Evolutionary conservation across 2,888 invertebrate genomes (phyloP), one percentile per base, ranked within the genome.

Genomic region (Heliconius charithonia): DNA sequence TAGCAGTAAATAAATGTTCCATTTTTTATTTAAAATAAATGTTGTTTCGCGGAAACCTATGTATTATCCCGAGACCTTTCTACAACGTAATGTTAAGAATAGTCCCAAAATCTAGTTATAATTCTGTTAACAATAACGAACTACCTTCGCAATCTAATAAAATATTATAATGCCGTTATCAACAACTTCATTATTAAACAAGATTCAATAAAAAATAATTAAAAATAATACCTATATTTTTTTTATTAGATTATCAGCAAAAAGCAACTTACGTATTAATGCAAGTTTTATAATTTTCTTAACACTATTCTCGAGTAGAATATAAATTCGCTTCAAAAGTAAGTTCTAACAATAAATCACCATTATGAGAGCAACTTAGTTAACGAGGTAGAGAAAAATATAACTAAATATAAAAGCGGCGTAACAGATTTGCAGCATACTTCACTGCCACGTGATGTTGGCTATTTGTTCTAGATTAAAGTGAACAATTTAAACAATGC

Each of bases 401-500:
- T 74, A 78, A 79, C 32, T 45, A 74, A 81, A 77, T 80, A 82
- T 81, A 83, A 82, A 81, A 81, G 81, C 75, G 73, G 79, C 70
- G 83, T 85, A 86, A 85, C 62, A 62, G 75, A 79, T 77, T 79
- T 75, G 73, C 74, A 65, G 76, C 77, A 73, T 78, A 78, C 74
- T 74, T 78, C 73, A 78, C 59, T 74, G 73, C 73, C 67, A 29
- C 59, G 67, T 62, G 59, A 74, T 63, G 77, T 66, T 80, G 75
- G 80, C 78, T 74, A 75, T 78, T 69, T 79, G 78, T 76, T 79
- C 75, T 79, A 81, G 81, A 90, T 91, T 90, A 90, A 89, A 90
- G 87, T 88, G 84, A 88, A 88, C 89, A 86, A 87, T 89, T 89
- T 86, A 81, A 86, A 87, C 85, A 84, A 84, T 83, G 80, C 65